A percentile compares a stretch with the other conserved stretches of the same genome.
Evolutionary conservation across 2,797 vertebrate genomes (phyloP).

Genomic region (Leptatherina wallacei): DNA sequence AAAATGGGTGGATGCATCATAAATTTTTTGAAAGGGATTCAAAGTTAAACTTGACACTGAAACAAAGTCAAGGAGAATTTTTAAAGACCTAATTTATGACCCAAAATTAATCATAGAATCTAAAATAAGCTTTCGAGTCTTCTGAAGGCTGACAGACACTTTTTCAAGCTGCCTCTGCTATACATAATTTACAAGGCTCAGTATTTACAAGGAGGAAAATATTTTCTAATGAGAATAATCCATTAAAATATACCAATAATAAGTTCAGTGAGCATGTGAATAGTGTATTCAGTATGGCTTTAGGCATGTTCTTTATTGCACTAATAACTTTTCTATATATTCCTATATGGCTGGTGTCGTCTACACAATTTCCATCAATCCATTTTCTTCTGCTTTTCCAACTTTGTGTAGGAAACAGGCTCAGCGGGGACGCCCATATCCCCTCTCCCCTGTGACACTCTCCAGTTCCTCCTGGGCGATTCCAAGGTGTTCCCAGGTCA

Average conservation of each 20-base stretch:
- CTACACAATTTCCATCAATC: not conserved
- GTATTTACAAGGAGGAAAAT: slow-evolving; percentile 37
- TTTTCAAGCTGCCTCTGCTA: slow-evolving; percentile 4
- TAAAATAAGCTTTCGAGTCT: slow-evolving; percentile 12
- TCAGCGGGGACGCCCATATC: too few relatives aligned
- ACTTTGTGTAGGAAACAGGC: not conserved
- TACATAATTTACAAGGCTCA: slow-evolving; percentile 25
- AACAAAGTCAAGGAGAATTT: not conserved
- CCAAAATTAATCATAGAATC: not conserved
- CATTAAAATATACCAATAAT: not conserved
- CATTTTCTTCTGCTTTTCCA: too few relatives aligned
- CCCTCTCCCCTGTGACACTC: too few relatives aligned
- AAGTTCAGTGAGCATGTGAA: slow-evolving; percentile 15
- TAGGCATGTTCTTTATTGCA: not conserved
- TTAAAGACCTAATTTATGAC: not conserved
- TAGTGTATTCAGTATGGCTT: not conserved
- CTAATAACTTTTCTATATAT: slow-evolving; percentile 1
- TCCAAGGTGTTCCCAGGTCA: too few relatives aligned
- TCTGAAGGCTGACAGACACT: slow-evolving; percentile 10
- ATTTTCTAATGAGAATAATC: slow-evolving; percentile 22
- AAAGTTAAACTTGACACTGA: not conserved
- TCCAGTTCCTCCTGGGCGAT: too few relatives aligned
- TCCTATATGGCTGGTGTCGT: not conserved
- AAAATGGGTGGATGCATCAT: not conserved
- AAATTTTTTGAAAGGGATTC: not conserved